phyloP scores from a whole-genome alignment of 2,797 vertebrate genomes.

The Argentina silus region DNA sequence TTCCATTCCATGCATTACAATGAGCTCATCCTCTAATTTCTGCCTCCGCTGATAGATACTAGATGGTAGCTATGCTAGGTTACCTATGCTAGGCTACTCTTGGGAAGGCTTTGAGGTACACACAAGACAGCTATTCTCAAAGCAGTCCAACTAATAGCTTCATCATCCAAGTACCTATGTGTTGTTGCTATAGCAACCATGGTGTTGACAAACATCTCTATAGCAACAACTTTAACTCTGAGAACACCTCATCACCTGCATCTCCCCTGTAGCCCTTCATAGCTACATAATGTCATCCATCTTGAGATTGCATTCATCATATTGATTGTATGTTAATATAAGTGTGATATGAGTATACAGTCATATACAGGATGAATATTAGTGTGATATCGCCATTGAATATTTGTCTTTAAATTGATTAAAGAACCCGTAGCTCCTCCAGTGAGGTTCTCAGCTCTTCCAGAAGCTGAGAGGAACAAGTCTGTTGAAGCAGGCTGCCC shows the following conservation, averaged over 20 bases:
- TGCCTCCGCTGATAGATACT: no score
- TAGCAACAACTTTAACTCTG: background rate
- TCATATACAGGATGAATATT: conserved; percentile 27
- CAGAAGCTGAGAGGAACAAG: conserved; percentile 76
- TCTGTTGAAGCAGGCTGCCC: conserved; percentile 76
- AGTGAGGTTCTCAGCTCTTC: conserved; percentile 81
- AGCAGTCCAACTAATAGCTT: conserved; percentile 12
- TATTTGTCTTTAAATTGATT: conserved; percentile 62
- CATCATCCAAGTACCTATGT: background rate
- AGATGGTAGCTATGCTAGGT: no score
- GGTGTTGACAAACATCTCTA: background rate
- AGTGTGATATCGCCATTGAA: conserved; percentile 42
- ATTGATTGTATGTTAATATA: conserved; percentile 20
- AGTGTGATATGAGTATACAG: background rate
- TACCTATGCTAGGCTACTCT: background rate
- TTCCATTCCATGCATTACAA: no score
- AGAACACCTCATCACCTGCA: background rate
- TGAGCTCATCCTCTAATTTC: no score
- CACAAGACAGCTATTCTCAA: conserved; percentile 5
- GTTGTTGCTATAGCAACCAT: background rate
- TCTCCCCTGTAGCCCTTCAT: background rate
- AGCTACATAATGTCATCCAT: background rate
- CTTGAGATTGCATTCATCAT: background rate
- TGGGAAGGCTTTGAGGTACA: conserved; percentile 3
- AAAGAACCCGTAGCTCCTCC: conserved; percentile 75